These are phyloP conservation scores for Poecilia picta DNA, from an alignment of 2,797 vertebrate genomes.

Conservation along the genomic window DNA sequence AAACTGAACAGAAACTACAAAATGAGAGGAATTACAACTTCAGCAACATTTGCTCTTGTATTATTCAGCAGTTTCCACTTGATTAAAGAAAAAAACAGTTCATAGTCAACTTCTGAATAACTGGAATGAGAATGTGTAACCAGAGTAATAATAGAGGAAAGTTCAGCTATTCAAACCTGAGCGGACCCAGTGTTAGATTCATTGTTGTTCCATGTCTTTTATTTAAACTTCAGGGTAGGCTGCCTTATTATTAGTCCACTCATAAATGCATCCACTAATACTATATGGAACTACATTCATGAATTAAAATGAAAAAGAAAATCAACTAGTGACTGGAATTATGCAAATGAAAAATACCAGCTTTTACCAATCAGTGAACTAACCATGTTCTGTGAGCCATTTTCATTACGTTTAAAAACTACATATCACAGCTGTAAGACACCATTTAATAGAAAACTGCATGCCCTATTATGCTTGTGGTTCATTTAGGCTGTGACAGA, in stretches of 20 bases:
- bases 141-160: slow-evolving; percentile 13
- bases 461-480: not conserved
- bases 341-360: not conserved
- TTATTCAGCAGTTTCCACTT: not conserved
- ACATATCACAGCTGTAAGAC: not conserved
- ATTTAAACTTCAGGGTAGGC: not conserved
- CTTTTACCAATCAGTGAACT: not conserved
- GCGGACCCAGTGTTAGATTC: not conserved
- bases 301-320: not conserved
- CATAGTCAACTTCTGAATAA: not conserved
- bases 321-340: not conserved
- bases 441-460: not conserved
- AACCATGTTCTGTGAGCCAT: not conserved
- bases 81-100: not conserved
- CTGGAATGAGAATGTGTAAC: slow-evolving; percentile 6
- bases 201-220: slow-evolving; percentile 1
- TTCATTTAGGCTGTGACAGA: not conserved
- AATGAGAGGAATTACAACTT: not conserved
- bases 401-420: not conserved
- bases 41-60: not conserved
- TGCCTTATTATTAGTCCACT: not conserved
- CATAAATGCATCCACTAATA: not conserved
- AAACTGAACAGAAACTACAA: not conserved
- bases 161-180: slow-evolving; percentile 9
- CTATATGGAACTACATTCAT: not conserved